phyloP scores from a whole-genome alignment of 2,113 vertebrate species.

The Plectropomus leopardus region DNA sequence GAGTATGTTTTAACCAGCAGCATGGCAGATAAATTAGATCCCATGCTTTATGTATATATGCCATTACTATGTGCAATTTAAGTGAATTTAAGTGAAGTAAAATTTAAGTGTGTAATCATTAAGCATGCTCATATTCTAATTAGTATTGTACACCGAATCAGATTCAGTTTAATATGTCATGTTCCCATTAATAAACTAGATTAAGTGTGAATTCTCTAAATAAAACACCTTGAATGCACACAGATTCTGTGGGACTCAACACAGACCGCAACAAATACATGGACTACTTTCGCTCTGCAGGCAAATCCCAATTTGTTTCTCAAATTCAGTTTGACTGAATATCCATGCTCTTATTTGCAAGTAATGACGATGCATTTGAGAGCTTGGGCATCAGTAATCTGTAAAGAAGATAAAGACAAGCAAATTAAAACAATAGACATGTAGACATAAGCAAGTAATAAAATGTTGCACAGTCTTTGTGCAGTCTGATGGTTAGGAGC shows the following conservation, averaged over 20 bases:
- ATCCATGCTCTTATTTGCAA: constrained; percentile 20
- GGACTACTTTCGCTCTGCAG: background rate
- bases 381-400: background rate
- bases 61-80: background rate
- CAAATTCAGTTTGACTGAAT: constrained; percentile 31
- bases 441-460: background rate
- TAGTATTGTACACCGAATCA: background rate
- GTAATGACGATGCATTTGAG: background rate
- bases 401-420: background rate
- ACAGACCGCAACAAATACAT: background rate
- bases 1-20: constrained; percentile 2
- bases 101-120: too few species aligned
- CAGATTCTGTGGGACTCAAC: background rate
- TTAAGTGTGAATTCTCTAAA: background rate
- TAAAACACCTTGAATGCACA: background rate
- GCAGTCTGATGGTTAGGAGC: constrained; percentile 1
- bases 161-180: background rate
- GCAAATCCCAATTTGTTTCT: constrained; percentile 23
- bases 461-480: background rate
- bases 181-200: background rate
- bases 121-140: background rate
- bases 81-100: too few species aligned
- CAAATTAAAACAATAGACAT: background rate
- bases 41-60: background rate
- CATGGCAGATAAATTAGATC: background rate